These are phyloP conservation scores for Myiothlypis coronata DNA, from an alignment of 2,797 vertebrate species.

Conservation along the genomic window DNA sequence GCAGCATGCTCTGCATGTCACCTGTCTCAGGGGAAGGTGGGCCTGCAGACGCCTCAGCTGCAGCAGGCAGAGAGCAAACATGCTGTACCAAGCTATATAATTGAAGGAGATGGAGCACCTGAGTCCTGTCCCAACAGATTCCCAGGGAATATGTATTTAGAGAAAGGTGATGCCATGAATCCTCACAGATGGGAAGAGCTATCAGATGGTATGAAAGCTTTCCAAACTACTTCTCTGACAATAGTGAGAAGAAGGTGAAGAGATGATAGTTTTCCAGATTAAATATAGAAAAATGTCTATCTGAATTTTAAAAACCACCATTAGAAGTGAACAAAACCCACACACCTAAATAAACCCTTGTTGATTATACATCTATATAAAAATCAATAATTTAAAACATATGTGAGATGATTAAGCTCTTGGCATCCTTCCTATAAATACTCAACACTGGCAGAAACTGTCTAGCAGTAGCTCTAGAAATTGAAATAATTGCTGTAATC, in stretches of 20 bases:
- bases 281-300: neutral
- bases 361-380: neutral
- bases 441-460: neutral
- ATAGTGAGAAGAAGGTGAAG: neutral
- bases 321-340: neutral
- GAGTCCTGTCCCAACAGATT: neutral
- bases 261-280: neutral
- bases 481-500: conserved; percentile 16
- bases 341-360: neutral
- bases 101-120: conserved; percentile 17
- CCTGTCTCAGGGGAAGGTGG: neutral
- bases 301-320: neutral
- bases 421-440: neutral
- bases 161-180: neutral
- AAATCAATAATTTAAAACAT: neutral
- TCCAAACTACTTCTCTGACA: neutral
- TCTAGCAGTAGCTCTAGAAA: neutral
- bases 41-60: neutral
- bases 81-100: neutral
- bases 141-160: neutral
- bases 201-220: neutral
- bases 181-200: neutral
- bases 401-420: neutral
- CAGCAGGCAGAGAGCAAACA: neutral
- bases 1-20: neutral